phyloP scores from a whole-genome alignment of 2,888 invertebrate species.

The Lymantria dispar region DNA sequence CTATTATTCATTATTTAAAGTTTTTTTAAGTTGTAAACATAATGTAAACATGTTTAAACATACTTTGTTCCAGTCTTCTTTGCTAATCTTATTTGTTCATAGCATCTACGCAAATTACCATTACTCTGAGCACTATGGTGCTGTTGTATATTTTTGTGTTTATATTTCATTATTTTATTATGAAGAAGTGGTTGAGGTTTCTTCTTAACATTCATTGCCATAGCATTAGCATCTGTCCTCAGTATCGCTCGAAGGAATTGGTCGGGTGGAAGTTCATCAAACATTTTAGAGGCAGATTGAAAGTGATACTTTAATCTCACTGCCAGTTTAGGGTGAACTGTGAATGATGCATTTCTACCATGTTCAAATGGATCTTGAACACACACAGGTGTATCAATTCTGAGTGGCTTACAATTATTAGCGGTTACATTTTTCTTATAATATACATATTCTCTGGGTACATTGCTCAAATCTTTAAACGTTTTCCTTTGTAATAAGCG shows the following conservation, averaged over 20 bases:
- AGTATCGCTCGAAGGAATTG: conserved; percentile 35
- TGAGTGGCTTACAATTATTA: conserved; percentile 42
- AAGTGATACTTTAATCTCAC: conserved; percentile 30
- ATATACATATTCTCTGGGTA: conserved; percentile 49
- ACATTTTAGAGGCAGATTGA: conserved; percentile 34
- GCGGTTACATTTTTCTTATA: conserved; percentile 55
- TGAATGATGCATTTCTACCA: conserved; percentile 67
- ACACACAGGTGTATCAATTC: conserved; percentile 62
- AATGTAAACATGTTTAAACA: not conserved
- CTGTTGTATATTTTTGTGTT: not conserved
- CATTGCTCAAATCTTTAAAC: conserved; percentile 44
- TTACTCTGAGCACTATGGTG: not conserved
- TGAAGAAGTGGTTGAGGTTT: conserved; percentile 7
- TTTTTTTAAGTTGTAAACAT: not conserved
- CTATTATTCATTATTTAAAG: too few species aligned
- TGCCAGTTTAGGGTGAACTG: conserved; percentile 38
- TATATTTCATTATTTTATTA: conserved; percentile 20
- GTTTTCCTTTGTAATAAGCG: conserved; percentile 52
- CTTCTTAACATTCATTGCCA: not conserved
- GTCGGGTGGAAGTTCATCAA: conserved; percentile 22
- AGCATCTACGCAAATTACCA: not conserved
- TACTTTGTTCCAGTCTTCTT: not conserved
- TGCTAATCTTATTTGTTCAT: not conserved
- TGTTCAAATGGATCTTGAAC: conserved; percentile 86
- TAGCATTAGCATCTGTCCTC: conserved; percentile 13